These are phyloP conservation scores for Sebastolobus altivelis DNA, from an alignment of 2,797 vertebrate species.

Conservation along the genomic window DNA sequence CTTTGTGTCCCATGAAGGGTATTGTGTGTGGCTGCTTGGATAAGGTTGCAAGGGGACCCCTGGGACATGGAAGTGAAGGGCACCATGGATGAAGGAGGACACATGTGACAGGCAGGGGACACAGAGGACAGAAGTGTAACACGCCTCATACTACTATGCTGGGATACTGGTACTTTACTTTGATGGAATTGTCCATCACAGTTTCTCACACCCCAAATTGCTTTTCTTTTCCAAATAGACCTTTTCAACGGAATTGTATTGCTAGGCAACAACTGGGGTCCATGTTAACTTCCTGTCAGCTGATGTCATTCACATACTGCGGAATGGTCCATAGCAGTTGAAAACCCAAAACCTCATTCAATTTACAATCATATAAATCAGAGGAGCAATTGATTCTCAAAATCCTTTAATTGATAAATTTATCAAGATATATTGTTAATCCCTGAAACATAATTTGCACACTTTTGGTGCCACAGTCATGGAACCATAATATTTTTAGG, in stretches of 20 bases:
- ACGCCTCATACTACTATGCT: slow-evolving; percentile 4
- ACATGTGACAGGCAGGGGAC: slow-evolving; percentile 81
- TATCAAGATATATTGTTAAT: too few relatives aligned
- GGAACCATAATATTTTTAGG: fast-evolving
- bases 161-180: slow-evolving; percentile 5
- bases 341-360: neutral
- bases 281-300: neutral
- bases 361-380: neutral
- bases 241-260: neutral
- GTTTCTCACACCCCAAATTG: slow-evolving; percentile 7
- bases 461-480: neutral
- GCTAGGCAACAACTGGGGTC: neutral
- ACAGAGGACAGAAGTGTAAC: slow-evolving; percentile 58
- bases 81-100: slow-evolving; percentile 77
- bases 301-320: neutral
- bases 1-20: slow-evolving; percentile 82
- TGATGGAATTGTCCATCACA: slow-evolving; percentile 18
- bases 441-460: neutral
- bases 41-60: slow-evolving; percentile 76
- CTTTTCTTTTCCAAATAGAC: slow-evolving; percentile 12
- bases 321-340: neutral
- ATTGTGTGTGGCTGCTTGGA: slow-evolving; percentile 75
- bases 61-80: slow-evolving; percentile 78
- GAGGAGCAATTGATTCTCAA: neutral
- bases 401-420: neutral